phyloP scores from a whole-genome alignment of 1,140 invertebrate genomes.

The Melanaphis sacchari region DNA sequence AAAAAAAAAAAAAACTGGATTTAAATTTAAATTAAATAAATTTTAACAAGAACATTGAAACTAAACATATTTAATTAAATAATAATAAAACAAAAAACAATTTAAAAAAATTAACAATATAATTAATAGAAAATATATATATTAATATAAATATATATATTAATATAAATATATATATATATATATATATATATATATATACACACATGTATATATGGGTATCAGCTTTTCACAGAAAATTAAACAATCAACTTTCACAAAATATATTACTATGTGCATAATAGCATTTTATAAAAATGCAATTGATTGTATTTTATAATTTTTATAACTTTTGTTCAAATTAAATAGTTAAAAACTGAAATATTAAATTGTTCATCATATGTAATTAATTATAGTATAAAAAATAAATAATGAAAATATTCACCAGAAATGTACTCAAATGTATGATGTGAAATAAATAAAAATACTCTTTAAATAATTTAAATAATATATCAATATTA shows the following conservation, averaged over 20 bases:
- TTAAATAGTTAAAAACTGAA: neutral
- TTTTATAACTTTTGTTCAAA: neutral
- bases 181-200: neutral
- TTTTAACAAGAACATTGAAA: slow-evolving; percentile 1
- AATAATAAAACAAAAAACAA: neutral
- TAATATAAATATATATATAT: neutral
- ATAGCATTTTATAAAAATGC: neutral
- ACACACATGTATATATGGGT: neutral
- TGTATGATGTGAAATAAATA: neutral
- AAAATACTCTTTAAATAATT: neutral
- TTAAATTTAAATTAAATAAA: neutral
- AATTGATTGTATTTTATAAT: neutral
- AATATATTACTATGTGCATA: neutral
- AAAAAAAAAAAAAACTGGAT: neutral
- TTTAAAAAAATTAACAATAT: neutral
- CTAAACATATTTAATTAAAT: neutral
- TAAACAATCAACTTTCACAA: neutral
- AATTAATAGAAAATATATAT: neutral
- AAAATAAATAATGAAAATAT: neutral
- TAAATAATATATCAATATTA: neutral
- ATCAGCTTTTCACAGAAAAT: neutral
- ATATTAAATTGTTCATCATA: neutral
- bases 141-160: neutral
- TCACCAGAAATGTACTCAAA: neutral
- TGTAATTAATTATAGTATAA: neutral